Evolutionary conservation across 2,888 invertebrate genomes (phyloP).

Genomic region (Strigamia maritima): DNA sequence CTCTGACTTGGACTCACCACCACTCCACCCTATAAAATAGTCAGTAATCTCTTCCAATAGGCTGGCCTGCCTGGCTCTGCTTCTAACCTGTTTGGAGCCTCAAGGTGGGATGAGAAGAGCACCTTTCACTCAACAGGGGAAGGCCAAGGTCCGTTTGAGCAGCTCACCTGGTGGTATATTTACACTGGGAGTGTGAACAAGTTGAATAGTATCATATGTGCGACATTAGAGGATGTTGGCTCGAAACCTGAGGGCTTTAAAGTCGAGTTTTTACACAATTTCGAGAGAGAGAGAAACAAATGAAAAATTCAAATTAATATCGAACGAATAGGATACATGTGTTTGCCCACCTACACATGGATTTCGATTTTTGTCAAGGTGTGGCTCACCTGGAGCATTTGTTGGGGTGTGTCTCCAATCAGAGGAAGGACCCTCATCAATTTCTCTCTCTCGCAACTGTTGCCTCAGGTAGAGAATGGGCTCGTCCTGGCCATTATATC

Average conservation of each 20-base stretch:
- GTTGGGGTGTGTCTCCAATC: constrained; percentile 19
- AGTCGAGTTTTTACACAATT: too few relatives aligned
- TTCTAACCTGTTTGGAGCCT: constrained; percentile 26
- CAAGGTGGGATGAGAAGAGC: constrained; percentile 29
- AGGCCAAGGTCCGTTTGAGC: constrained; percentile 13
- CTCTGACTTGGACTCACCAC: constrained; percentile 8
- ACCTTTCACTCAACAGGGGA: constrained; percentile 24
- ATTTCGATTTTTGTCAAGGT: constrained; percentile 9
- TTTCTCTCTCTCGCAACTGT: neutral
- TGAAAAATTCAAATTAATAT: neutral
- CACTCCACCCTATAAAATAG: constrained; percentile 17
- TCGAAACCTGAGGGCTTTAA: neutral
- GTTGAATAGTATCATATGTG: neutral
- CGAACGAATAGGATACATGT: neutral
- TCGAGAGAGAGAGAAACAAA: too few relatives aligned
- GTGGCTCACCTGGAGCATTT: constrained; percentile 9
- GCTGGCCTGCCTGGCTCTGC: neutral
- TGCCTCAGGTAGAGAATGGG: constrained; percentile 14
- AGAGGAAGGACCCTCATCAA: constrained; percentile 27
- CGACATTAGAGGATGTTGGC: neutral
- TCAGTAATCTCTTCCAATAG: constrained; percentile 11
- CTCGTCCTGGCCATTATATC: constrained; percentile 13
- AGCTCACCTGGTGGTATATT: neutral
- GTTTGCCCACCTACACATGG: neutral
- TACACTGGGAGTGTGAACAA: neutral